Conservation (phyloP, 1,140 invertebrate genomes). For the Adoxophyes honmai region DNA sequence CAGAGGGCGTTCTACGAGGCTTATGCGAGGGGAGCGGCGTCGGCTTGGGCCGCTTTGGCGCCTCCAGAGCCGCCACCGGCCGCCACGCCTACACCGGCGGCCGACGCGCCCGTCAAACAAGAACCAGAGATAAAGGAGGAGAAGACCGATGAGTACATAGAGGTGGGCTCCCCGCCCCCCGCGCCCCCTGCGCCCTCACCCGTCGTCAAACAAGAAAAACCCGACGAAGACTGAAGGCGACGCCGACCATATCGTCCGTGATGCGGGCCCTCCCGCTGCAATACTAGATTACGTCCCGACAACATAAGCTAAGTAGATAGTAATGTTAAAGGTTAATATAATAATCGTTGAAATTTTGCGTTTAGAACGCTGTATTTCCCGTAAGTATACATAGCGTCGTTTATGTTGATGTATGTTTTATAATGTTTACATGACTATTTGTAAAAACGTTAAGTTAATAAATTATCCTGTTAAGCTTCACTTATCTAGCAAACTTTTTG, state of each 20-base stretch:
- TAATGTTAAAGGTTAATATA: slow-evolving; percentile 54
- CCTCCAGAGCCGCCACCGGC: slow-evolving; percentile 35
- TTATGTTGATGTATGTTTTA: slow-evolving; percentile 68
- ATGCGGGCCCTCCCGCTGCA: slow-evolving; percentile 62
- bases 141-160: slow-evolving; percentile 61
- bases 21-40: slow-evolving; percentile 60
- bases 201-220: slow-evolving; percentile 62
- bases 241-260: slow-evolving; percentile 58
- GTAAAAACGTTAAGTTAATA: slow-evolving; percentile 70
- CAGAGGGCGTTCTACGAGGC: slow-evolving; percentile 69
- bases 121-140: slow-evolving; percentile 67
- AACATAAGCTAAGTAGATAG: slow-evolving; percentile 48
- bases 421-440: slow-evolving; percentile 69
- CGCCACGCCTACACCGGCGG: slow-evolving; percentile 16
- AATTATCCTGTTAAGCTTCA: slow-evolving; percentile 68
- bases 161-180: slow-evolving; percentile 62
- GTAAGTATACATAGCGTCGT: slow-evolving; percentile 44
- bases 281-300: slow-evolving; percentile 73
- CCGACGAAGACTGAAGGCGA: slow-evolving; percentile 50
- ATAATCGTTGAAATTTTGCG: slow-evolving; percentile 57
- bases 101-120: slow-evolving; percentile 42
- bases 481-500: not conserved
- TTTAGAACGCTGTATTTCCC: slow-evolving; percentile 65
- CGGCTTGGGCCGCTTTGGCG: slow-evolving; percentile 60
- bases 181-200: slow-evolving; percentile 29